These are phyloP conservation scores for Garra rufa DNA, from an alignment of 2,113 vertebrate species.

Conservation along the genomic window DNA sequence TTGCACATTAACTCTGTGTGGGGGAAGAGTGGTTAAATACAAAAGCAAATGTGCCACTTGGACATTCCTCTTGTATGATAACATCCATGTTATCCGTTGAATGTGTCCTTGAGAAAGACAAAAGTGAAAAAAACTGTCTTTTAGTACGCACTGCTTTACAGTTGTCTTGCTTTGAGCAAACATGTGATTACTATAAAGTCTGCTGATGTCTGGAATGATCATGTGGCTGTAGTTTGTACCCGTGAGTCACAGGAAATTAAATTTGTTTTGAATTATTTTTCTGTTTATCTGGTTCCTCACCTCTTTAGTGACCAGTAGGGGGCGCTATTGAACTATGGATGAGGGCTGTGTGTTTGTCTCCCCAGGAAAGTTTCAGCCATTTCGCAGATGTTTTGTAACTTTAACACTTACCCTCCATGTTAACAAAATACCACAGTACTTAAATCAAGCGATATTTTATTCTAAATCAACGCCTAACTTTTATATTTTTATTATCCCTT, in stretches of 20 bases:
- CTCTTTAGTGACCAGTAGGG: slow-evolving; percentile 39
- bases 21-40: neutral
- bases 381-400: slow-evolving; percentile 6
- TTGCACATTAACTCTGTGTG: slow-evolving; percentile 29
- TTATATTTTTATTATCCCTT: neutral
- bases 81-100: neutral
- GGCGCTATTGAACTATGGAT: slow-evolving; percentile 57
- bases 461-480: neutral
- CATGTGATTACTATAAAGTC: slow-evolving; percentile 4
- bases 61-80: neutral
- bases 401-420: slow-evolving; percentile 7
- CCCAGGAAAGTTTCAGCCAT: slow-evolving; percentile 32
- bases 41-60: neutral
- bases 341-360: neutral
- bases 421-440: neutral
- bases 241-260: neutral
- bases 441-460: neutral
- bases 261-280: neutral
- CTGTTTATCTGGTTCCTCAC: neutral
- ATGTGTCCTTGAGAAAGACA: slow-evolving; percentile 1
- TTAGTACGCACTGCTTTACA: neutral
- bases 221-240: slow-evolving; percentile 13
- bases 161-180: neutral
- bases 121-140: neutral
- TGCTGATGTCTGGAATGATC: slow-evolving; percentile 10